Percentiles rank a stretch among this genome's conserved stretches.
These are phyloP conservation scores for Callaeas wilsoni DNA, from an alignment of 2,113 vertebrate species.

Conservation along the genomic window DNA sequence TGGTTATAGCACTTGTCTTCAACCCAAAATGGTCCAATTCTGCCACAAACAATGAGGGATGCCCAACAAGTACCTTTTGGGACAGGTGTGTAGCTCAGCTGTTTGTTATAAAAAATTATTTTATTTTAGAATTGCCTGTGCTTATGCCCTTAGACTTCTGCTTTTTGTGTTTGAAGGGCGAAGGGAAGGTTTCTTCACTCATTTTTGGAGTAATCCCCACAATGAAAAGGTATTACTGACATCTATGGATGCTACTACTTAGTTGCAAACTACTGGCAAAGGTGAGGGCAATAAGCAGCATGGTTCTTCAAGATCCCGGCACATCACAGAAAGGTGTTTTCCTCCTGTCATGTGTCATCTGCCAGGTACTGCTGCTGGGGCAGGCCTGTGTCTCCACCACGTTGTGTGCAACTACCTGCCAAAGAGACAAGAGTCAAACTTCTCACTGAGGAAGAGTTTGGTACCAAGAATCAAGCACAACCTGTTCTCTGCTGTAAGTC, in stretches of 20 bases:
- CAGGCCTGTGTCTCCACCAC: rapidly evolving
- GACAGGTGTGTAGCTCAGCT: background rate
- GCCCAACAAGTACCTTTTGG: background rate
- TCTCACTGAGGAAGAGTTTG: background rate
- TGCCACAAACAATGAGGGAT: background rate
- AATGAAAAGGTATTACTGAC: background rate
- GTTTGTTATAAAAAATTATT: background rate
- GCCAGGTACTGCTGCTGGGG: background rate
- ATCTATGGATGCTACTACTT: background rate
- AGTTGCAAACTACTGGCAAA: background rate
- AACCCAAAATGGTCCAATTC: background rate
- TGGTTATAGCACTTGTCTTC: background rate
- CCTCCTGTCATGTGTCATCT: background rate
- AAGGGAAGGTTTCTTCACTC: background rate
- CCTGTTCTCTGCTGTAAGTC: background rate
- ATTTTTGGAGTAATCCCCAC: background rate
- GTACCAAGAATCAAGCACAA: background rate
- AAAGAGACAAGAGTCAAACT: background rate
- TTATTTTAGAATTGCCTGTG: background rate
- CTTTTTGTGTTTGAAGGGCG: background rate
- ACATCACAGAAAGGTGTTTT: background rate
- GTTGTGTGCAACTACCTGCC: rapidly evolving
- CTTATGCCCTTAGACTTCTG: background rate
- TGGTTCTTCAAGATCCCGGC: background rate
- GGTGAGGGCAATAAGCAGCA: background rate